These are phyloP conservation scores for Heterohyrax brucei DNA, from an alignment of 2,797 vertebrate genomes.

Conservation along the genomic window DNA sequence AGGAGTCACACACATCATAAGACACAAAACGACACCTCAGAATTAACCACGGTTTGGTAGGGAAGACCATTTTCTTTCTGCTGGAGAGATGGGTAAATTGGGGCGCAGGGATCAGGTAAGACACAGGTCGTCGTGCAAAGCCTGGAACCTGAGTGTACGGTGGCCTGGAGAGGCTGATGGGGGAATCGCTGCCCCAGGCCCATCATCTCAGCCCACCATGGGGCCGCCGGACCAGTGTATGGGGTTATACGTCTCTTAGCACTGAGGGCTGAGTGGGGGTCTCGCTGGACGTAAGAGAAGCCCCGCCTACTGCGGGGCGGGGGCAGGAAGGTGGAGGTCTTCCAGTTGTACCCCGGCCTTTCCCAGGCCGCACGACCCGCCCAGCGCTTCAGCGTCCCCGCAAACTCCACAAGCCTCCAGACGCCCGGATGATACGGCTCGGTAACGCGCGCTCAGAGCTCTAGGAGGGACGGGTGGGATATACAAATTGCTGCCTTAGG, in stretches of 20 bases:
- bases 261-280: neutral
- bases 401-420: neutral
- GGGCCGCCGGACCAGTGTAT: neutral
- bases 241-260: neutral
- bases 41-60: neutral
- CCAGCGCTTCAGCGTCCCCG: neutral
- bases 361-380: neutral
- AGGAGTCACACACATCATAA: neutral
- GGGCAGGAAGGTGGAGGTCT: neutral
- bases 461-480: neutral
- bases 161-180: too few species aligned
- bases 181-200: neutral
- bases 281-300: neutral
- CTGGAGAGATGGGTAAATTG: neutral
- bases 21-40: slow-evolving; percentile 36
- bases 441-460: neutral
- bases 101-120: neutral
- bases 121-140: neutral
- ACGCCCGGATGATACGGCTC: neutral
- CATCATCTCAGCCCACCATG: neutral
- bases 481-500: neutral
- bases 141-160: too few species aligned
- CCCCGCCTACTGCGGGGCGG: neutral
- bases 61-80: neutral
- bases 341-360: too few species aligned